These are phyloP conservation scores for Catocala fraxini DNA, from an alignment of 2,888 invertebrate genomes.

Conservation along the genomic window DNA sequence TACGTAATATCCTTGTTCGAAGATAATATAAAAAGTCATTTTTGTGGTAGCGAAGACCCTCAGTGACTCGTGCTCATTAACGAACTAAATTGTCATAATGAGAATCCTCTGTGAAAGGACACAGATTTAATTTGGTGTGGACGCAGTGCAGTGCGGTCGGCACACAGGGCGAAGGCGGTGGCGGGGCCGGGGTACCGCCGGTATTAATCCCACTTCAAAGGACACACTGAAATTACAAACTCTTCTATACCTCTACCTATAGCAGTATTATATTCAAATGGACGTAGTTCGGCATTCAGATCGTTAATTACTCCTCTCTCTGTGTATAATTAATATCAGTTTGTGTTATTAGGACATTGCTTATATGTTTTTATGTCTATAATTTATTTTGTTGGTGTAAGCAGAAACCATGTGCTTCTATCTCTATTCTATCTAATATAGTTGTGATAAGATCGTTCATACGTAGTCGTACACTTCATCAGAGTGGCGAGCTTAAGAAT, in stretches of 20 bases:
- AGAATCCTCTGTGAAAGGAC: constrained; percentile 71
- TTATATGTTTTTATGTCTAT: too few species aligned
- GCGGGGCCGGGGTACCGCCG: constrained; percentile 53
- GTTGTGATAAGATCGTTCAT: too few species aligned
- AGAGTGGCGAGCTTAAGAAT: too few species aligned
- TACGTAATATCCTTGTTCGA: constrained; percentile 1
- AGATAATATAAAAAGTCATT: constrained; percentile 10
- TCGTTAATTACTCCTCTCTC: constrained; percentile 60
- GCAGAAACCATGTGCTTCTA: too few species aligned
- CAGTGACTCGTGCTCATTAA: constrained; percentile 60
- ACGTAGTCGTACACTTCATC: too few species aligned
- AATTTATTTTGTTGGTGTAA: neutral
- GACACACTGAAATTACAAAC: constrained; percentile 74
- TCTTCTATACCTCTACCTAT: constrained; percentile 51
- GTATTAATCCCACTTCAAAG: constrained; percentile 85
- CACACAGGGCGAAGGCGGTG: constrained; percentile 24
- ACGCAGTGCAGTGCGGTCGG: constrained; percentile 53
- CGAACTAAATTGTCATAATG: constrained; percentile 74
- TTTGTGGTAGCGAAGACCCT: constrained; percentile 35
- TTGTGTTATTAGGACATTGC: neutral
- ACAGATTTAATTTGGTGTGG: constrained; percentile 79
- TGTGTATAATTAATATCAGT: constrained; percentile 13
- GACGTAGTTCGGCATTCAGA: constrained; percentile 54
- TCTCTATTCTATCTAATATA: too few species aligned
- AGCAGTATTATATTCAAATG: constrained; percentile 63